Conservation (phyloP, 2,888 invertebrate species). For the Agrotis segetum region DNA sequence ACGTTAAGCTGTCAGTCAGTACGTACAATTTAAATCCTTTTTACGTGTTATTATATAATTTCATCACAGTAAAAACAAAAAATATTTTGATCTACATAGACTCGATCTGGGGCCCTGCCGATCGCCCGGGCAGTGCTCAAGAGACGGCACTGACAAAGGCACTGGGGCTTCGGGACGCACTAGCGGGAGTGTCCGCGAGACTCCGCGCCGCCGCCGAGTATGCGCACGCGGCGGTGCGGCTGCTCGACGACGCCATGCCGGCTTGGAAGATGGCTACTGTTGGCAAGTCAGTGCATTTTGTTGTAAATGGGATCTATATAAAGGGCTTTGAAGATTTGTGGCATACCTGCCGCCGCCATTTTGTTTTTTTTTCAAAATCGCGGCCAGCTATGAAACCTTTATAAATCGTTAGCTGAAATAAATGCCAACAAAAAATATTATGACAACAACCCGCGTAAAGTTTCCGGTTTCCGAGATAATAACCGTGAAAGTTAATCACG, state of each 20-base stretch:
- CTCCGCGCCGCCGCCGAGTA: slow-evolving; percentile 84
- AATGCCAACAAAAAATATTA: too few species aligned
- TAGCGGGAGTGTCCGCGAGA: slow-evolving; percentile 81
- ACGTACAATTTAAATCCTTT: too few species aligned
- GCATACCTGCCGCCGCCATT: too few species aligned
- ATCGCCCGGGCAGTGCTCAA: slow-evolving; percentile 76
- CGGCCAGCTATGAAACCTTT: too few species aligned
- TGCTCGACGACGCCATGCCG: slow-evolving; percentile 83
- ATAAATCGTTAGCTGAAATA: too few species aligned
- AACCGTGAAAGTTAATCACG: too few species aligned
- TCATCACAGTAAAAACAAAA: neutral
- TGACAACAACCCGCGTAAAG: too few species aligned
- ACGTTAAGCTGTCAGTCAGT: too few species aligned
- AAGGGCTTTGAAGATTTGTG: too few species aligned
- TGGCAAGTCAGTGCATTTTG: slow-evolving; percentile 81
- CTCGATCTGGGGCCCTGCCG: slow-evolving; percentile 75
- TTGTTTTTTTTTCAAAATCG: too few species aligned
- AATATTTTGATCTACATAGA: slow-evolving; percentile 67
- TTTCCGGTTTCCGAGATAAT: too few species aligned
- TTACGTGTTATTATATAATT: too few species aligned
- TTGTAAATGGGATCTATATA: neutral
- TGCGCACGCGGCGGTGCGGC: slow-evolving; percentile 79
- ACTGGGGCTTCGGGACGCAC: slow-evolving; percentile 81
- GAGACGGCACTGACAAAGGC: slow-evolving; percentile 78
- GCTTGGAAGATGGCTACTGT: slow-evolving; percentile 86